These are phyloP conservation scores for Ictalurus furcatus DNA, from an alignment of 2,113 vertebrate species.

Conservation along the genomic window DNA sequence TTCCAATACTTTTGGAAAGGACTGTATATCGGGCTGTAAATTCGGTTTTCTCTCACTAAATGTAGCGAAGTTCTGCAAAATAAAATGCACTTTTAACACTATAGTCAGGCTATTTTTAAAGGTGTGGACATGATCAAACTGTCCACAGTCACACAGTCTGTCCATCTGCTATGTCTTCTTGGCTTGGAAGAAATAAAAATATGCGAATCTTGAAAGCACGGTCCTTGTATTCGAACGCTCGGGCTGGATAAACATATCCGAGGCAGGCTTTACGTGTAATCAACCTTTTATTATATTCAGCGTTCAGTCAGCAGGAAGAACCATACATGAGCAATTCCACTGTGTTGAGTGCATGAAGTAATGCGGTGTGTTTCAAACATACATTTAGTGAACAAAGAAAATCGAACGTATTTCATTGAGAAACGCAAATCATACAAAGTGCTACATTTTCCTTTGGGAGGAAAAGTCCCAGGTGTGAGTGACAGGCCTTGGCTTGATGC, in stretches of 20 bases:
- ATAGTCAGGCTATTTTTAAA: background rate
- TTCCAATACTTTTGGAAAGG: background rate
- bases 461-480: slow-evolving; percentile 42
- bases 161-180: background rate
- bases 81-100: background rate
- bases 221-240: background rate
- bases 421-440: background rate
- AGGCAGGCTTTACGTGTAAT: background rate
- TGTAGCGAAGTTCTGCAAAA: background rate
- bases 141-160: background rate
- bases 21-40: background rate
- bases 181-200: background rate
- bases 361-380: slow-evolving; percentile 3
- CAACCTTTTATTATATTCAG: slow-evolving; percentile 25
- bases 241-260: background rate
- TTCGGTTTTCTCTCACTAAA: background rate
- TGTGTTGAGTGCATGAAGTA: background rate
- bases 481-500: slow-evolving; percentile 45
- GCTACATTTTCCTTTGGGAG: slow-evolving; percentile 5
- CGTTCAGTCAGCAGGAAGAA: slow-evolving; percentile 11
- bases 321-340: background rate
- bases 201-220: background rate
- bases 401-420: background rate
- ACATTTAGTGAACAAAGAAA: background rate
- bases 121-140: background rate